Evolutionary conservation across 2,888 invertebrate genomes (phyloP), one percentile per base, ranked within the genome.

Genomic region (Nymphalis c-album): DNA sequence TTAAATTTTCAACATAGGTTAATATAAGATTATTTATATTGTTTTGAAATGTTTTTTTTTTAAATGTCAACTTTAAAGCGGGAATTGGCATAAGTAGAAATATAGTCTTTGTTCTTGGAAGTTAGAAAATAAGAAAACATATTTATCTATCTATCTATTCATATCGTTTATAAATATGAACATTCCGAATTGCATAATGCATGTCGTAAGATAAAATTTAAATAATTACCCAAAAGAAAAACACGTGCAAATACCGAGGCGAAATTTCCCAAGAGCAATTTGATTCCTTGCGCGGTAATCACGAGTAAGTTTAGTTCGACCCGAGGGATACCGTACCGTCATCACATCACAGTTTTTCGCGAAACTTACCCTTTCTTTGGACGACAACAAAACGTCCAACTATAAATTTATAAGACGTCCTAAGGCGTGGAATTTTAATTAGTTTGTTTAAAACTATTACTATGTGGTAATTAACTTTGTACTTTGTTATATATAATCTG

Each of bases 351-450:
- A 69, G 71, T 67, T 69, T 71, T 71, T 69, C 67, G 48, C 61
- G 46, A 64, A 50, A 50, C 55, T 51, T 22, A 46, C 64, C 45
- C 57, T 67, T 67, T 64, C 60, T 64, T 62, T 35, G 26, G 16
- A 64, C 63, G 35, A 66, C 63, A n/a, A 62, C 53, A 26, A 20
- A 64, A 57, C 51, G 65, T 59, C 57, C 58, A 61, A 57, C 53
- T 45, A 62, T 50, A 57, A 64, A 64, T 55, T 55, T n/a, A 16
- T 64, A 26, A 63, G 58, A 65, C 59, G 40, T 60, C 60, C 8
- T 45, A 64, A 68, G 51, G 63, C 61, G 51, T 55, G 22, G 63
- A 67, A 67, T 69, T 71, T 71, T 61, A 70, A 70, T 70, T 67
- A 35, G 31, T 61, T 61, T 61, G 26, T 35, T 35, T n/a, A 13